These are phyloP conservation scores for Dyspetes luteomarginatus DNA, from an alignment of 2,888 invertebrate species.

Conservation along the genomic window DNA sequence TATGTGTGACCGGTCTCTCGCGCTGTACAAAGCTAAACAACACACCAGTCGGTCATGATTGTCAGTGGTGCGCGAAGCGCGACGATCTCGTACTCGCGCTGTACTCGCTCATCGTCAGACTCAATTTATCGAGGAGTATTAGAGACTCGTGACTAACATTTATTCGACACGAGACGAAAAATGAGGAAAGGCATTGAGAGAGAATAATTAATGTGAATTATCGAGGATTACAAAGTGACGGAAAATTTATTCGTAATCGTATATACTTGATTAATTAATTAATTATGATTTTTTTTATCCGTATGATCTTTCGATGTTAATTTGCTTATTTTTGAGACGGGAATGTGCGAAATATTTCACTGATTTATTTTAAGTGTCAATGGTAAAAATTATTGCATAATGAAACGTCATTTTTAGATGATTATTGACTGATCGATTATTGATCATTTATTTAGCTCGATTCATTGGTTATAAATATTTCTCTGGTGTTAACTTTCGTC, in stretches of 20 bases:
- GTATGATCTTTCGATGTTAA: background rate
- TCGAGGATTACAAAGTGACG: background rate
- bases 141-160: background rate
- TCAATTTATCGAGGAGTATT: constrained; percentile 5
- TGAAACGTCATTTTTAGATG: too few relatives aligned
- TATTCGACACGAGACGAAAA: background rate
- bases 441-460: too few relatives aligned
- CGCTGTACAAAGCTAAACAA: constrained; percentile 37
- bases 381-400: too few relatives aligned
- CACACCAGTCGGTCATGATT: constrained; percentile 51
- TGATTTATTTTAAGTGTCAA: too few relatives aligned
- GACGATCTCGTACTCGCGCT: constrained; percentile 45
- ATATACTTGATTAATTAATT: background rate
- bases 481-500: background rate
- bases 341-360: background rate
- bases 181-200: background rate
- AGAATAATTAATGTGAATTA: background rate
- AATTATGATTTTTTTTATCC: background rate
- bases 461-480: too few relatives aligned
- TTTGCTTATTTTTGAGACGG: background rate
- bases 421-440: too few relatives aligned
- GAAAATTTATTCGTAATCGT: constrained; percentile 1
- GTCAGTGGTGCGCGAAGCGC: constrained; percentile 52
- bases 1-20: constrained; percentile 42
- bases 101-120: background rate